These are phyloP conservation scores for Xestia rhomboidea DNA, from an alignment of 2,888 invertebrate species.

Conservation along the genomic window DNA sequence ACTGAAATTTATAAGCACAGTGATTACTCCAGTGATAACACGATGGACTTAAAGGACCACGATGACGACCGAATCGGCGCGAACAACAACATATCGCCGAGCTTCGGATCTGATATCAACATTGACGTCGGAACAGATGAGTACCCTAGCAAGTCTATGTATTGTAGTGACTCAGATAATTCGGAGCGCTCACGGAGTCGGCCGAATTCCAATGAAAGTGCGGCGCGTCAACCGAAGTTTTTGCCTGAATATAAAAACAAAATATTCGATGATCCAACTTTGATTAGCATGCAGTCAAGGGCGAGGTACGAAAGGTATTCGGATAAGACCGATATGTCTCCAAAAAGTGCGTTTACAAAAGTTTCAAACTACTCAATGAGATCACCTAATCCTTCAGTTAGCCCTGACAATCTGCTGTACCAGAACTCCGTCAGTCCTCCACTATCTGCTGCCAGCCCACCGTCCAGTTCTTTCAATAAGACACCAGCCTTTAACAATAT, in stretches of 20 bases:
- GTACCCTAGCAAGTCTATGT: constrained; percentile 86
- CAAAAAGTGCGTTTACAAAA: constrained; percentile 96
- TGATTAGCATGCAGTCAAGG: constrained; percentile 89
- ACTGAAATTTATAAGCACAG: constrained; percentile 86
- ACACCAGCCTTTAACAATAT: constrained; percentile 83
- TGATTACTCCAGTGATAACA: constrained; percentile 83
- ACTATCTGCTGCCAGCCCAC: constrained; percentile 90
- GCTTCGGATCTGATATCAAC: constrained; percentile 87
- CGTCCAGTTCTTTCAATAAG: constrained; percentile 84
- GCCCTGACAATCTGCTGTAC: constrained; percentile 94
- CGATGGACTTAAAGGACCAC: constrained; percentile 82
- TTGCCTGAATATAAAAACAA: constrained; percentile 90
- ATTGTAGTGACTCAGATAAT: constrained; percentile 89
- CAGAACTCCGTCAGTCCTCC: constrained; percentile 95
- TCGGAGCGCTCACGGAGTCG: constrained; percentile 88
- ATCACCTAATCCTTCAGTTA: constrained; percentile 93
- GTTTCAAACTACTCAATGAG: constrained; percentile 90
- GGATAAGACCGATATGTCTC: constrained; percentile 89
- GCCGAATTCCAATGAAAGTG: constrained; percentile 90
- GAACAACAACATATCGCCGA: constrained; percentile 88
- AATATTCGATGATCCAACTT: constrained; percentile 91
- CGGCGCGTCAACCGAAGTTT: constrained; percentile 88
- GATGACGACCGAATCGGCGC: constrained; percentile 85
- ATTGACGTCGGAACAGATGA: constrained; percentile 90
- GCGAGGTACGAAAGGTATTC: constrained; percentile 87